Base-by-base conservation (phyloP, 2,888 invertebrate species). In the Phengaris arion region DNA sequence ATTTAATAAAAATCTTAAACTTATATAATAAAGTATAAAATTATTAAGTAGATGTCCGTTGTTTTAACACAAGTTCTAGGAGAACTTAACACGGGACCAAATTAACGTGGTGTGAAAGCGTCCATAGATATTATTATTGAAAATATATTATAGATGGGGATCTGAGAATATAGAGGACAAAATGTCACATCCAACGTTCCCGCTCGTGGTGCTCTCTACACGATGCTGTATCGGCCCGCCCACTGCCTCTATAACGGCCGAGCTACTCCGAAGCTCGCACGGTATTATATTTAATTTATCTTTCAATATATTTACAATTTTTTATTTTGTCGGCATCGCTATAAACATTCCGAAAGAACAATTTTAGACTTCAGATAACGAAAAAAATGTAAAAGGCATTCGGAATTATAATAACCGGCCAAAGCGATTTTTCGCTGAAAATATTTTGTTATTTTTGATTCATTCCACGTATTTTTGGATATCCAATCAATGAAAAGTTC, bases 261-360 rank as follows among this genome's bases (percentile, higher is more conserved):
- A 74, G 75, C 77, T 76, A 73, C 74, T 64, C 73, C 72, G 54
- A 54, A n/a, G 10, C 76, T 48, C 73, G 76, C 74, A 72, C 55
- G 75, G 77, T 74, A 80, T 80, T 78, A 80, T 80, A 80, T 80
- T 79, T 80, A 79, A 80, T 79, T 79, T 78, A 80, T 78, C 77
- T 76, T 74, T 77, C 76, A 74, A 77, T 76, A 79, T 79, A 80
- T 80, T 78, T 78, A 75, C 76, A 79, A 80, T 79, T 79, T 79
- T 78, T 80, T 80, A 80, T 79, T 78, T 77, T 75, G 46, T 57
- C 72, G 77, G 75, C 76, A 77, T 77, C 74, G 76, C 76, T 76
- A 75, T 77, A 77, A 79, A 77, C 77, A 79, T 79, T 77, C 77
- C 76, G 55, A 52, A 76, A 77, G 77, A 76, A 77, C 74, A 77